Evolutionary conservation across 2,113 vertebrate species (phyloP), one percentile per base, ranked within the genome.

Genomic region (Apodemus speciosus): DNA sequence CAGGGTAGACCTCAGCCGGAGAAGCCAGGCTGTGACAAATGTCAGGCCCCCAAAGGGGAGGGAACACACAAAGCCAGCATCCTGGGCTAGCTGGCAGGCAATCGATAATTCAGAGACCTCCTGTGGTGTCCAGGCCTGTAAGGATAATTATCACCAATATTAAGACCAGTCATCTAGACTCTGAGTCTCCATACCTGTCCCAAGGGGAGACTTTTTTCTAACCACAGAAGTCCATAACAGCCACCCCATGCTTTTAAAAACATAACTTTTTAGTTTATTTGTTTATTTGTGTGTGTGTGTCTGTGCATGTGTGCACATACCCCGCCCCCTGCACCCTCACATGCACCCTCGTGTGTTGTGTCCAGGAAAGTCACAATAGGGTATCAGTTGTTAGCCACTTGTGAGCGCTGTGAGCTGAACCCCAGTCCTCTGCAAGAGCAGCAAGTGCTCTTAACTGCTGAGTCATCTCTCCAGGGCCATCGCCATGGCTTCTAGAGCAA

Each of bases 61-160:
- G 68, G 27, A 46, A 77, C 46, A n/a, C 27, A 58, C 68, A 68
- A 94, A 96, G 51, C 71, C 66, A 90, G 64, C 32, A 85, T 75
- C 38, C 49, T 73, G 30, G 56, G n/a, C 64, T 38, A 62, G 49
- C 13, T 88, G 46, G 40, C 75, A 69, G 83, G 6, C 56, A 77
- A 73, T 32, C 64, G 16, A 88, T 81, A 85, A 85, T 56, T 68
- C 69, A n/a, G 38, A 72, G 88, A 62, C 13, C 1, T 84, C 53
- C 4, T 66, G 43, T 27, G 40, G 46, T 32, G 75, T n/a, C 58
- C 83, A 68, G 43, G 43, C 32, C n/a, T 68, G 6, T 15, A 8
- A 72, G 32, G 9, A 23, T 27, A 88, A 35, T 25, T 13, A 40
- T 32, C 35, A n/a, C 30, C 35, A 38, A 53, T 38, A 53, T 71